Base-by-base conservation (phyloP, 2,113 vertebrate species). In the Thamnaconus septentrionalis region DNA sequence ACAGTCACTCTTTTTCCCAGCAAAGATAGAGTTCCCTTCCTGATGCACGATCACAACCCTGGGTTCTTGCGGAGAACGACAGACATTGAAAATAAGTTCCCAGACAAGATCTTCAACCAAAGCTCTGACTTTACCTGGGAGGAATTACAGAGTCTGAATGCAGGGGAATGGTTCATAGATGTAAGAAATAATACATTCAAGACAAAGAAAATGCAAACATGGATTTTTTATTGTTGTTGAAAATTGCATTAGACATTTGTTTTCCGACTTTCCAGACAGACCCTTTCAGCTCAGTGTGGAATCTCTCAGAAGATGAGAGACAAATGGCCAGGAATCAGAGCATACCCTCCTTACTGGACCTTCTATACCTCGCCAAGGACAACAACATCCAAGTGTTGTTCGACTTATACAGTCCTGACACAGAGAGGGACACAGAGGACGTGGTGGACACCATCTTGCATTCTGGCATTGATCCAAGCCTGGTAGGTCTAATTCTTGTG, bases 141-240 rank as follows among this genome's bases (percentile, higher is more conserved):
- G 0, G 89, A 95, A 39, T 81, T 98, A 42, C 55, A 83, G 81
- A 83, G 43, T 43, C 82, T 99, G 60, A 93, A 96, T 53, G 95
- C 96, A 4, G 95, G 96, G n/a, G 69, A 92, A 71, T 97, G 96
- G 94, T 99, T 98, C 79, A 12, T 95, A n/a, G 66, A 95, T 93
- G 97, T 98, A 78, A 95, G 91, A 41, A 2, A 39, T 48, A 6
- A 4, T 55, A 7, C 0, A 10, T 45, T 53, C 3, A 40, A 63
- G 9, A 1, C 48, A 47, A 46, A 2, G n/a, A 2, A 7, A 4
- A 3, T 8, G 8, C 11, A 5, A 4, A n/a, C 10, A 10, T 50
- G 48, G n/a, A 50, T 31, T 31, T 31, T 31, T 2, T 39, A 6
- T 11, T 9, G 7, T 8, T 10, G 40, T 78, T 3, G 56, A 3